Evolutionary conservation across 2,888 invertebrate species (phyloP), one percentile per base, ranked within the genome.

Genomic region (Steinernema scapterisci): DNA sequence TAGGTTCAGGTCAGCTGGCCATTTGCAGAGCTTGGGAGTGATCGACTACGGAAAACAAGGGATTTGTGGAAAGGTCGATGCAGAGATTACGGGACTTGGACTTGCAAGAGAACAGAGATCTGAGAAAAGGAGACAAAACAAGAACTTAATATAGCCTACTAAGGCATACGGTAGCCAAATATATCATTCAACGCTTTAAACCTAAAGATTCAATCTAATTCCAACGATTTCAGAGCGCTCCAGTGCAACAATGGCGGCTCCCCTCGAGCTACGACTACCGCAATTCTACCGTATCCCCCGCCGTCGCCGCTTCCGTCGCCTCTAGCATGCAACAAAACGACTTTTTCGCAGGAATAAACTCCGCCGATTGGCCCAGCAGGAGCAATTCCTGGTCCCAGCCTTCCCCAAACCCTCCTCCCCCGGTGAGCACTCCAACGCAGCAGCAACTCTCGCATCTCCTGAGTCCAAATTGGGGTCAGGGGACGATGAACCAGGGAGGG

Each of bases 251-350:
- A 63, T 63, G 63, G 63, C 23, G 31, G 38, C 63, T 63, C 16
- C 63, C 63, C 7, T 7, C 31, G 27, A 63, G 63, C 63, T 63
- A 63, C 63, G 63, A 63, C 63, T 63, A 63, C 31, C 63, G 63
- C 27, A 21, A 25, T 1, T 31, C 63, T 16, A 63, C 63, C 63
- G 63, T 63, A 63, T 63, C 63, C 27, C 63, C 63, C 3, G 38
- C 63, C 16, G 54, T 21, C 23, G 7, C 54, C 21, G 54, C 25
- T 5, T 54, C 54, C 54, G 21, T 25, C 54, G 25, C 23, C 25
- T n/a, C 38, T 9, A 9, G 38, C 38, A 38, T 38, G 38, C 63
- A 54, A 21, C 54, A 27, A 63, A 25, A 21, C 27, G 63, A 63
- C 16, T 27, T 63, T 38, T 63, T 63, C 63, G 31, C 63, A 16